Conservation (phyloP, 2,797 vertebrate genomes). For the Hylomyscus alleni region DNA sequence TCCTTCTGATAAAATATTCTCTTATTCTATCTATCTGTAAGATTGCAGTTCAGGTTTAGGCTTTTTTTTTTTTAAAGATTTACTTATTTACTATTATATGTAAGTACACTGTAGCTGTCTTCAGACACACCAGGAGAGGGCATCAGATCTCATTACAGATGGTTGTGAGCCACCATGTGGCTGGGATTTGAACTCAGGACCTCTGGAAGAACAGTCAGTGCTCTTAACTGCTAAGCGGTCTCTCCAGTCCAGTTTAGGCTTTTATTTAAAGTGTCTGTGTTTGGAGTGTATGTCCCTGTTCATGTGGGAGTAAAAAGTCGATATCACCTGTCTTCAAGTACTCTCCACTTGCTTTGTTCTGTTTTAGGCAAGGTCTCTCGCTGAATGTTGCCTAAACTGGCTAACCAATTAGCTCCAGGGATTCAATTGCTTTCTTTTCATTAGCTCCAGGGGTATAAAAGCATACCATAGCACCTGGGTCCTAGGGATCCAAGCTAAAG, state of each 20-base stretch:
- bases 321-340: not conserved
- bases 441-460: not conserved
- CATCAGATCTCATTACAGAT: too few species aligned
- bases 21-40: not conserved
- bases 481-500: not conserved
- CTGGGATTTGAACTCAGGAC: too few species aligned
- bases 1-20: not conserved
- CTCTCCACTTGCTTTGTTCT: not conserved
- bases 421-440: not conserved
- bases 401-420: not conserved
- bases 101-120: too few species aligned
- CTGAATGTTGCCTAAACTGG: not conserved
- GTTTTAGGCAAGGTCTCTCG: not conserved
- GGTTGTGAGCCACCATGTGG: too few species aligned
- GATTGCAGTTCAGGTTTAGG: not conserved
- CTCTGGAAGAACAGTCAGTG: too few species aligned
- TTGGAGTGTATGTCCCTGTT: not conserved
- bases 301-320: not conserved
- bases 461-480: not conserved
- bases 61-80: too few species aligned
- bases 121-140: too few species aligned
- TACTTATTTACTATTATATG: too few species aligned
- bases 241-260: too few species aligned
- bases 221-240: too few species aligned
- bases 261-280: not conserved